Evolutionary conservation across 2,113 vertebrate genomes (phyloP).

Genomic region (Atlantisia rogersi): DNA sequence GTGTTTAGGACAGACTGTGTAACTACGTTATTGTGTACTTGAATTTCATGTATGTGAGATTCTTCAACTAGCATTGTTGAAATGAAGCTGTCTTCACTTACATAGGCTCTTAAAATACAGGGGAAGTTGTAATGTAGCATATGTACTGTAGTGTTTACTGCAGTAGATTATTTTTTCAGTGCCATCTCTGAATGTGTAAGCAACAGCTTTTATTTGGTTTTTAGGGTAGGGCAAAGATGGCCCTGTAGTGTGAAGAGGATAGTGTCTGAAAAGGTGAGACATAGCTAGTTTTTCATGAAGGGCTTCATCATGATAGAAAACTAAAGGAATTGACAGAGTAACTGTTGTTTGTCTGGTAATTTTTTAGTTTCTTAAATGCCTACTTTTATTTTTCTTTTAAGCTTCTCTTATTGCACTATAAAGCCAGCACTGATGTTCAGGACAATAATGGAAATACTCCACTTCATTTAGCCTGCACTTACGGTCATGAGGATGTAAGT

Average conservation of each 20-base stretch:
- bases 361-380: constrained; percentile 6
- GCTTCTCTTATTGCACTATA: constrained; percentile 95
- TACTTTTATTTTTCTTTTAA: constrained; percentile 50
- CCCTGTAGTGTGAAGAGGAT: neutral
- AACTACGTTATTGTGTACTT: neutral
- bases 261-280: neutral
- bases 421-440: constrained; percentile 85
- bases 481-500: constrained; percentile 93
- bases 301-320: constrained; percentile 3
- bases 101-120: neutral
- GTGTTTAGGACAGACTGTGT: neutral
- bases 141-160: neutral
- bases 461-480: constrained; percentile 93
- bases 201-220: neutral
- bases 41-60: neutral
- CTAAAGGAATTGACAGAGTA: neutral
- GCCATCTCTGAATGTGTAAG: neutral
- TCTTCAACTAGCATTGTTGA: neutral
- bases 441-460: constrained; percentile 94
- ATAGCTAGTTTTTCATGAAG: neutral
- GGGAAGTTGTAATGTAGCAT: neutral
- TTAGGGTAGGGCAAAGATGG: neutral
- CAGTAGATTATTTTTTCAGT: neutral
- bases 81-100: neutral
- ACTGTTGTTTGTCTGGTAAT: neutral